Conservation (phyloP, 2,888 invertebrate genomes). For the Dasysyrphus tricinctus region DNA sequence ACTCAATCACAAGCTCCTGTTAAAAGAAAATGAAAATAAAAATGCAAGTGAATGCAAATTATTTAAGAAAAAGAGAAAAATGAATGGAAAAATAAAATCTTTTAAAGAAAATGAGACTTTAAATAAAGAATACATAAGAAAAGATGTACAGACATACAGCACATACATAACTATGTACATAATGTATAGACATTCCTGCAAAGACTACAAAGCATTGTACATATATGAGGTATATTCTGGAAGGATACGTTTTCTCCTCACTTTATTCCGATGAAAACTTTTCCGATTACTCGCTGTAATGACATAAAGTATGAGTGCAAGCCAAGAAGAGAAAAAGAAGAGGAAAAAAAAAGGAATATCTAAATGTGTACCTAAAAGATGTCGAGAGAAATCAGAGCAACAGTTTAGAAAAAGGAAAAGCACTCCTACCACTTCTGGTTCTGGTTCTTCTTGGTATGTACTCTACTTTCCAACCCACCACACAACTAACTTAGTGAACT, state of each 20-base stretch:
- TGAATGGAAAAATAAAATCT: constrained; percentile 1
- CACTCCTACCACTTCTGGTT: background rate
- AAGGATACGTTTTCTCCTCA: constrained; percentile 53
- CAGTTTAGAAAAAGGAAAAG: constrained; percentile 56
- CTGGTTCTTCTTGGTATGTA: background rate
- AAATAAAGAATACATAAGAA: constrained; percentile 41
- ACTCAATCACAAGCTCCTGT: background rate
- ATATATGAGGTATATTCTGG: background rate
- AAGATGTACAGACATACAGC: constrained; percentile 4
- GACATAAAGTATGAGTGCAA: constrained; percentile 67
- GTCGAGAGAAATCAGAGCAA: constrained; percentile 61
- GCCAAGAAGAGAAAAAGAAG: background rate
- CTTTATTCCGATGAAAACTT: constrained; percentile 65
- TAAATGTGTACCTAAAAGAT: background rate
- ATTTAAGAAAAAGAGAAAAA: constrained; percentile 17
- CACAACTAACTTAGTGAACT: constrained; percentile 14
- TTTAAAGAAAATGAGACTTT: constrained; percentile 30
- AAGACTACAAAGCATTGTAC: constrained; percentile 8
- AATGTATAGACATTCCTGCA: constrained; percentile 45
- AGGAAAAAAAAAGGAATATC: background rate
- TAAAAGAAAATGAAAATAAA: constrained; percentile 34
- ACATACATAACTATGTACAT: background rate
- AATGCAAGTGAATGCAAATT: constrained; percentile 69
- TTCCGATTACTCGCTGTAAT: constrained; percentile 73
- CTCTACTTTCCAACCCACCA: constrained; percentile 6